A percentile compares a stretch with the other conserved stretches of the same genome.
Conservation (phyloP, 1,140 invertebrate genomes). For the Ceratitis capitata region DNA sequence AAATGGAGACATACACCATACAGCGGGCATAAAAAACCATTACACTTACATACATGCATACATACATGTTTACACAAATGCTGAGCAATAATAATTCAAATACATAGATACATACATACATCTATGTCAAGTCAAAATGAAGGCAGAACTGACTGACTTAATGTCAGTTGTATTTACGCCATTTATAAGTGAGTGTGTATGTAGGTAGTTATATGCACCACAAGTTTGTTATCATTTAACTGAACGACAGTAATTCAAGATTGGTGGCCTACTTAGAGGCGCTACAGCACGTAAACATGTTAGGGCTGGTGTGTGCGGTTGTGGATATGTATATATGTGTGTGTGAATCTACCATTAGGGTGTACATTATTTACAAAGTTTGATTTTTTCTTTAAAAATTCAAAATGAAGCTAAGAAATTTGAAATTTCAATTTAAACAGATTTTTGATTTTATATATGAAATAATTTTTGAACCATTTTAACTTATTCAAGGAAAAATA, state of each 20-base stretch:
- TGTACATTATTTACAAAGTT: too few species aligned
- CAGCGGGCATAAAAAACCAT: neutral
- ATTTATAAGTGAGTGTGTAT: neutral
- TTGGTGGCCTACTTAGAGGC: constrained; percentile 19
- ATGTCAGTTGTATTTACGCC: neutral
- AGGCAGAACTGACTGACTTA: neutral
- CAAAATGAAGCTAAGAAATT: too few species aligned
- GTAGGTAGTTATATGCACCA: neutral
- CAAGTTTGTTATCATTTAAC: neutral
- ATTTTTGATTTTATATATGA: too few species aligned
- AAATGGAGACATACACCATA: neutral
- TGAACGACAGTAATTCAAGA: constrained; percentile 14
- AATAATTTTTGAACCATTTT: too few species aligned
- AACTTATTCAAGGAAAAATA: too few species aligned
- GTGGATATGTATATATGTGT: neutral
- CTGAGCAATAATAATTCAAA: neutral
- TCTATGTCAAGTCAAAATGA: neutral
- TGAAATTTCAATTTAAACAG: too few species aligned
- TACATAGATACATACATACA: constrained; percentile 26
- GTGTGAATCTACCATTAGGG: neutral
- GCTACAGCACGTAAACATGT: neutral
- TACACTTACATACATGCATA: neutral
- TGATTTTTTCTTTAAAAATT: too few species aligned
- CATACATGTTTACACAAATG: neutral
- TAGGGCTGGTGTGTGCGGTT: neutral